Conservation (phyloP, 2,113 vertebrate species). For the Mustela lutreola region DNA sequence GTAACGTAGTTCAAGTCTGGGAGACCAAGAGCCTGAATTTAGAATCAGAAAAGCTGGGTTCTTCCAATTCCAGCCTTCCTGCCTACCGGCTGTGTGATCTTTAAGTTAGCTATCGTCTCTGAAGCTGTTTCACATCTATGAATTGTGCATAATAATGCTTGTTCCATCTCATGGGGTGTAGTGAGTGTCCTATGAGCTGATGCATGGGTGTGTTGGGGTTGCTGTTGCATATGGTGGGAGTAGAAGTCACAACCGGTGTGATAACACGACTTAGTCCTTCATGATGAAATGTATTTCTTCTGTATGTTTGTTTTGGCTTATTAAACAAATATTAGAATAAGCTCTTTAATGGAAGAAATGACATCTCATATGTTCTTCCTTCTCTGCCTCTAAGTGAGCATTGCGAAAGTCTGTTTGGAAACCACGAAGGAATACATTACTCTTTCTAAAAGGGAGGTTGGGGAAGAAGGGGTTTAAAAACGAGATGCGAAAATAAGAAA, state of each 20-base stretch:
- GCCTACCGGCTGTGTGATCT: neutral
- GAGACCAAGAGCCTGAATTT: neutral
- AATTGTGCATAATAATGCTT: neutral
- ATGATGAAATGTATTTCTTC: neutral
- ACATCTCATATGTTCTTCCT: neutral
- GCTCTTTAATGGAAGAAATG: neutral
- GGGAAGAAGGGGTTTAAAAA: neutral
- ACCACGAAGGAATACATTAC: neutral
- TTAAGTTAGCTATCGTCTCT: neutral
- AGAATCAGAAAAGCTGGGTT: conserved; percentile 24
- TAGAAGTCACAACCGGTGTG: neutral
- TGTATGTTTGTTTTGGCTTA: neutral
- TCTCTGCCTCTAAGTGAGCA: neutral
- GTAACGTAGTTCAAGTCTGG: neutral
- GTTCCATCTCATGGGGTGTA: neutral
- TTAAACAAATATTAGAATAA: neutral
- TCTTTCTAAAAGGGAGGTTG: neutral
- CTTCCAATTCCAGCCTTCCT: conserved; percentile 33
- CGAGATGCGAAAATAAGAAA: neutral
- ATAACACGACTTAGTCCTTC: neutral
- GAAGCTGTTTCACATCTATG: neutral
- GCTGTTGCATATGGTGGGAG: neutral
- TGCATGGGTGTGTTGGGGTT: neutral
- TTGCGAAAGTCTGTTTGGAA: neutral
- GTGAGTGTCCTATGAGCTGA: neutral